Evolutionary conservation across 2,888 invertebrate genomes (phyloP).

Genomic region (Hydrotaea diabolus): DNA sequence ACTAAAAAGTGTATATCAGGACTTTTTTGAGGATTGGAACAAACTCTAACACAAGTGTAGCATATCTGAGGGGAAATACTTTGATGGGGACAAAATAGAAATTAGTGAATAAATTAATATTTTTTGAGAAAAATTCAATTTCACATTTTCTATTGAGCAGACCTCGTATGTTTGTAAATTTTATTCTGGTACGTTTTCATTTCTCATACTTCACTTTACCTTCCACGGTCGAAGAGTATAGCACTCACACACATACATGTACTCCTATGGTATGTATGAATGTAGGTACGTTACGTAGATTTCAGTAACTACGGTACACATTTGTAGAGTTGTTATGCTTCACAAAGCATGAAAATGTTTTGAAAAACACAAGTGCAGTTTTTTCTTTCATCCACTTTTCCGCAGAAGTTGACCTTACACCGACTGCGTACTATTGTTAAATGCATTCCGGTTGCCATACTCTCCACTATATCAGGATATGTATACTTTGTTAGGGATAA

Average conservation of each 20-base stretch:
- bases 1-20: too few relatives aligned
- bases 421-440: slow-evolving; percentile 18
- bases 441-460: background rate
- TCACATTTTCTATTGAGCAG: too few relatives aligned
- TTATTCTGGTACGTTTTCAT: background rate
- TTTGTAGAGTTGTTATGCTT: slow-evolving; percentile 61
- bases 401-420: slow-evolving; percentile 20
- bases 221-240: background rate
- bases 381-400: background rate
- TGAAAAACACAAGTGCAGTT: slow-evolving; percentile 9
- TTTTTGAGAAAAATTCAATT: too few relatives aligned
- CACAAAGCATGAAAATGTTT: slow-evolving; percentile 63
- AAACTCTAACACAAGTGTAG: background rate
- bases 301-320: slow-evolving; percentile 49
- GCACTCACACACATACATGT: background rate
- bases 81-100: too few relatives aligned
- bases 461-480: too few relatives aligned
- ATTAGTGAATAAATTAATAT: too few relatives aligned
- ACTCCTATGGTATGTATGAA: slow-evolving; percentile 20
- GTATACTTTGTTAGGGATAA: too few relatives aligned
- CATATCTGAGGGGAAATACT: too few relatives aligned
- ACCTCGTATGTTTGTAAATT: background rate
- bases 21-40: too few relatives aligned
- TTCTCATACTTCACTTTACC: slow-evolving; percentile 41
- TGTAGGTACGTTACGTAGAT: slow-evolving; percentile 1